A percentile compares a stretch with the other conserved stretches of the same genome.
phyloP scores from a whole-genome alignment of 2,888 invertebrate genomes.

The Entomobrya multifasciata region DNA sequence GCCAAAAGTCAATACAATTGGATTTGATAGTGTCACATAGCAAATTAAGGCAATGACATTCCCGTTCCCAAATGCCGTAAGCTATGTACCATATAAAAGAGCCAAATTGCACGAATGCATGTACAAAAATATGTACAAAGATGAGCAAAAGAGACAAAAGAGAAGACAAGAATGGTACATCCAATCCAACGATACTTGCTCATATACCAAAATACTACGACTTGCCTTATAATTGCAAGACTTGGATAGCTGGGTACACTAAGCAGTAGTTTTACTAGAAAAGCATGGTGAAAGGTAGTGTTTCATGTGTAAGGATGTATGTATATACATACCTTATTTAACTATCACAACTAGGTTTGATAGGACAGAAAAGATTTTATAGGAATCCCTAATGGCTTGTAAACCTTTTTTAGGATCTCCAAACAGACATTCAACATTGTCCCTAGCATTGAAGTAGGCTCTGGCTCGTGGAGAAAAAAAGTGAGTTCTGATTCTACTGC shows the following conservation, averaged over 20 bases:
- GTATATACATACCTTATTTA: background rate
- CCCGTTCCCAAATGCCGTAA: slow-evolving; percentile 29
- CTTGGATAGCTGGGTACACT: slow-evolving; percentile 2
- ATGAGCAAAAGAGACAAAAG: slow-evolving; percentile 24
- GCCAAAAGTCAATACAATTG: slow-evolving; percentile 59
- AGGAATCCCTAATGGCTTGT: slow-evolving; percentile 46
- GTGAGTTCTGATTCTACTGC: no score
- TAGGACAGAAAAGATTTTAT: background rate
- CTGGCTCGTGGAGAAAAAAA: background rate
- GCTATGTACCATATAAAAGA: background rate
- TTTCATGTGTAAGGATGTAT: background rate
- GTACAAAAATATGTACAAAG: background rate
- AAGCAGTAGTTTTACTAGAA: background rate
- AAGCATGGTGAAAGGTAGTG: background rate
- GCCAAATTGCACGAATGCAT: background rate
- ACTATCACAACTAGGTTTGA: background rate
- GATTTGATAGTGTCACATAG: slow-evolving; percentile 55
- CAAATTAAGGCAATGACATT: slow-evolving; percentile 64
- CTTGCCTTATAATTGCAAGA: slow-evolving; percentile 4
- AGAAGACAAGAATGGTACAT: background rate
- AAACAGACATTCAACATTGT: slow-evolving; percentile 47
- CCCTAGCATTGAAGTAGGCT: slow-evolving; percentile 19
- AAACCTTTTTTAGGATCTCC: slow-evolving; percentile 54
- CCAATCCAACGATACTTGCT: no score
- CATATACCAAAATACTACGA: background rate